Evolutionary conservation across 2,113 vertebrate genomes (phyloP), one percentile per base, ranked within the genome.

Genomic region (Patagioenas fasciata): DNA sequence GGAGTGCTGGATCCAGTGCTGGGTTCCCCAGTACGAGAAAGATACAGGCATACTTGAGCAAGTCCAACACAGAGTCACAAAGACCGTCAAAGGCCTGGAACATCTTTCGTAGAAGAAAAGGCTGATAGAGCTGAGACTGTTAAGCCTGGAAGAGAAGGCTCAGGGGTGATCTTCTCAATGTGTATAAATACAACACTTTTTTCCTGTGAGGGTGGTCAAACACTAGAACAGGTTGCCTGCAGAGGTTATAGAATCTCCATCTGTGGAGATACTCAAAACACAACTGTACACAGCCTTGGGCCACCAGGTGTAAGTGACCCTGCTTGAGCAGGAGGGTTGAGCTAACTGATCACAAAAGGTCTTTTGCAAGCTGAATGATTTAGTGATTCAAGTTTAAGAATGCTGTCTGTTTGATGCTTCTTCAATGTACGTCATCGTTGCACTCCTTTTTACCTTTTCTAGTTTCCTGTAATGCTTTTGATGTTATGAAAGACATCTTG

Each of bases 141-240:
- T 32, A 40, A 56, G 18, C 34, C 66, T 70, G 38, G 19, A 85
- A n/a, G 19, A 65, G 23, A 72, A 72, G 36, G 29, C 57, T 84
- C 4, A 14, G 0, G 0, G 25, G 29, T 25, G 4, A 71, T 28
- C n/a, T 71, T 80, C 61, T 6, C 56, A 61, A 15, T 91, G 13
- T 44, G 8, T 74, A 38, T 56, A 54, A 87, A 67, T 87, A 57
- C 42, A 47, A 47, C 44, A n/a, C 6, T 80, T 32, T 54, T 89
- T 73, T 70, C 36, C 29, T 57, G 3, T 56, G 34, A 21, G 19
- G 4, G 6, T 74, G 40, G 8, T 64, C 48, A 80, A 58, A 64
- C 62, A 67, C 42, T 61, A 11, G n/a, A 92, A 36, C 12, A 84
- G n/a, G 11, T 74, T 92, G 10, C 8, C 20, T 26, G 17, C 51